phyloP scores from a whole-genome alignment of 2,797 vertebrate genomes.

The Melanitta fusca region DNA sequence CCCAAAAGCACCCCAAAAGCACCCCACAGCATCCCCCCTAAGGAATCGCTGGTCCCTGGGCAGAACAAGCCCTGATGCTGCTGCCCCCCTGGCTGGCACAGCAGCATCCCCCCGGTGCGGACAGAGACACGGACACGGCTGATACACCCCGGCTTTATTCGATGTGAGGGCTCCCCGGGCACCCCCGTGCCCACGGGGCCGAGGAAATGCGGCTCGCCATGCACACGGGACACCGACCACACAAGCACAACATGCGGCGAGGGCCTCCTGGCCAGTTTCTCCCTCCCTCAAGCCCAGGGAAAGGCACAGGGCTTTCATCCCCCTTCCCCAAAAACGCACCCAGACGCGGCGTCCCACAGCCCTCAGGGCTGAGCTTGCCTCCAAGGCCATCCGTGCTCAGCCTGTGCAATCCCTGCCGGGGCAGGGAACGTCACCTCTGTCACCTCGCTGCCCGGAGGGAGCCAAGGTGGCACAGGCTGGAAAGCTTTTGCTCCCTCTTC shows the following conservation, averaged over 20 bases:
- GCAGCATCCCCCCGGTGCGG: rapidly evolving
- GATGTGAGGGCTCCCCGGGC: not conserved
- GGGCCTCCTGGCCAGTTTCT: not conserved
- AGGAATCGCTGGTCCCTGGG: no score
- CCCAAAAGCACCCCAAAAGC: no score
- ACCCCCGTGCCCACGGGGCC: not conserved
- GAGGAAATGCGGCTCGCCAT: conserved; percentile 19
- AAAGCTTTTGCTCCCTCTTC: not conserved
- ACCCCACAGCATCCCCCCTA: no score
- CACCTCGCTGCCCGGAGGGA: rapidly evolving
- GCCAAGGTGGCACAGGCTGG: rapidly evolving
- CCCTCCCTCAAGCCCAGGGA: not conserved
- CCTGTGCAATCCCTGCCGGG: not conserved
- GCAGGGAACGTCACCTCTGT: not conserved
- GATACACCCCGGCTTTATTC: conserved; percentile 65
- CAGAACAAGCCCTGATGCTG: not conserved
- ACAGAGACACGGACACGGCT: not conserved
- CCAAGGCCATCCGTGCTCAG: not conserved
- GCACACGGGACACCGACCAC: conserved; percentile 45
- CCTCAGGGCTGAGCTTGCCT: not conserved
- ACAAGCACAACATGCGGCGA: conserved; percentile 55
- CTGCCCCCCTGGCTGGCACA: not conserved
- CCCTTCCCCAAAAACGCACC: not conserved
- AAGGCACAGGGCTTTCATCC: not conserved
- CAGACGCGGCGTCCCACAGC: rapidly evolving